Evolutionary conservation across 2,797 vertebrate genomes (phyloP).

Genomic region (Cottoperca gobio): DNA sequence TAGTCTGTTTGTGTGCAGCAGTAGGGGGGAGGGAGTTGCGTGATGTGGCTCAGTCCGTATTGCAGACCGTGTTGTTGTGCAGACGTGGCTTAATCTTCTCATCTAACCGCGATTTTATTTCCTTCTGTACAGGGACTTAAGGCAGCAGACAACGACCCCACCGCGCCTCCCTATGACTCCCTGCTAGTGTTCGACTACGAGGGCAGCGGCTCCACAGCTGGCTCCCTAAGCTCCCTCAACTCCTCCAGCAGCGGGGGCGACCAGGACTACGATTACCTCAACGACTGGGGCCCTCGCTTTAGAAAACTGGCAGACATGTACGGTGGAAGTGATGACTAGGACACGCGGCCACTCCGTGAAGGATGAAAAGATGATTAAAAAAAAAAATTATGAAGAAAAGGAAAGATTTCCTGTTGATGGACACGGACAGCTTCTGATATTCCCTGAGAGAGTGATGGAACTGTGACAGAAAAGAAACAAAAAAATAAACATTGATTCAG

Average conservation of each 20-base stretch:
- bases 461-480: slow-evolving; percentile 74
- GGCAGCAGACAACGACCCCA: slow-evolving; percentile 98
- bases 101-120: slow-evolving; percentile 55
- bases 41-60: slow-evolving; percentile 26
- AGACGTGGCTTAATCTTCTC: slow-evolving; percentile 59
- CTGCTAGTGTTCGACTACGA: slow-evolving; percentile 99
- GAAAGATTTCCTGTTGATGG: slow-evolving; percentile 84
- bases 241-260: slow-evolving; percentile 98
- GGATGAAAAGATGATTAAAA: slow-evolving; percentile 35
- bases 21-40: neutral
- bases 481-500: slow-evolving; percentile 76
- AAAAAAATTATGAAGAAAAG: slow-evolving; percentile 54
- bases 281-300: slow-evolving; percentile 98
- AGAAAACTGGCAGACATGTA: slow-evolving; percentile 99
- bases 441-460: slow-evolving; percentile 89
- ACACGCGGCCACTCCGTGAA: slow-evolving; percentile 45
- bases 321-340: slow-evolving; percentile 94
- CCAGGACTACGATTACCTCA: slow-evolving; percentile 99
- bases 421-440: slow-evolving; percentile 91
- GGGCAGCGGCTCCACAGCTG: slow-evolving; percentile 96
- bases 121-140: slow-evolving; percentile 90
- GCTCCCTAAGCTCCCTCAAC: slow-evolving; percentile 97
- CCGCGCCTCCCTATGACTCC: slow-evolving; percentile 97
- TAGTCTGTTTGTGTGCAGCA: slow-evolving; percentile 52
- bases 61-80: slow-evolving; percentile 30